Base-by-base conservation (phyloP, 2,113 vertebrate genomes). In the Pantherophis guttatus region DNA sequence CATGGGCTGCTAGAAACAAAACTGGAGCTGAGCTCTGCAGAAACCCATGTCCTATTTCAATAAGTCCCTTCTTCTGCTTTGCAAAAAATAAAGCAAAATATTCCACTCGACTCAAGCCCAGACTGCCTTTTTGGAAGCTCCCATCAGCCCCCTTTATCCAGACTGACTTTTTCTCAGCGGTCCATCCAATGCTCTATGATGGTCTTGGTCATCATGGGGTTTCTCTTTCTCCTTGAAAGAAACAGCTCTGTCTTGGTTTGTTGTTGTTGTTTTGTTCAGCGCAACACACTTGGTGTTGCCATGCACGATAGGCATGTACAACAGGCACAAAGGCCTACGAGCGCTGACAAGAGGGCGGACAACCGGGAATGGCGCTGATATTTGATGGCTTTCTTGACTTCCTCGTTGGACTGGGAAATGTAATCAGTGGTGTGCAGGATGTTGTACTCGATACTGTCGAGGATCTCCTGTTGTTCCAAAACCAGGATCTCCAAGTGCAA, bases 391-490 rank as follows among this genome's bases (percentile, higher is more conserved):
- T 96, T 97, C 96, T 98, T 98, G 70, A 96, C 94, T 12, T 95
- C 94, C 1, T 95, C 57, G 0, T 95, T 70, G 0, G 93, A 95
- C 58, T 97, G 96, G 1, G 95, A 92, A 0, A 95, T 89, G 9
- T 96, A 97, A 92, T 97, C 97, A 0, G 95, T 94, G 15, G 97
- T 95, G 15, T 88, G 94, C 50, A 97, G 94, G 86, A 98, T 95
- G 0, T 97, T 95, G n/a, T 88, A 96, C 94, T 98, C 97, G 86
- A 97, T 95, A 94, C 92, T 97, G 95, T 98, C 95, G 12, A 97
- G 26, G 0, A 96, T 87, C 5, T 97, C 97, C 2, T 97, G 96
- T 94, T 97, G 97, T 92, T 96, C 96, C 0, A 91, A 91, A 44
- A 97, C 95, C 93, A 97, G 91, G 59, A 96, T 89, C 75, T 97